Conservation (phyloP, 1,140 invertebrate genomes). For the Eupeodes corollae region DNA sequence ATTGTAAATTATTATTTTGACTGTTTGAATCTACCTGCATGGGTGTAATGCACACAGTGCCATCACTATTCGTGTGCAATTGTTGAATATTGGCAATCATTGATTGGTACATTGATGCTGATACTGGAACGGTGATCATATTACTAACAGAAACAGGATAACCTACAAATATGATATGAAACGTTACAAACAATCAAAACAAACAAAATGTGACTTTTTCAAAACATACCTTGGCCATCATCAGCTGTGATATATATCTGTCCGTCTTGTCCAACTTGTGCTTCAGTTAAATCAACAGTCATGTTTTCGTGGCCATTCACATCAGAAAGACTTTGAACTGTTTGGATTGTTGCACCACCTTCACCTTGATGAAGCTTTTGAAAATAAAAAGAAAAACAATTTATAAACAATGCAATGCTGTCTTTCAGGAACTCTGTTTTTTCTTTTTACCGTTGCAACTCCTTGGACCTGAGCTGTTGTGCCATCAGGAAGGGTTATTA, state of each 20-base stretch:
- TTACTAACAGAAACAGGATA: constrained; percentile 82
- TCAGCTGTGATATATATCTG: constrained; percentile 91
- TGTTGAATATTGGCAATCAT: constrained; percentile 86
- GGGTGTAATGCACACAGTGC: constrained; percentile 68
- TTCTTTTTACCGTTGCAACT: constrained; percentile 58
- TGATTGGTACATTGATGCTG: constrained; percentile 90
- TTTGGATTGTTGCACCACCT: constrained; percentile 55
- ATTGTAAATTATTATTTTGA: constrained; percentile 11
- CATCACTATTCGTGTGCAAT: constrained; percentile 59
- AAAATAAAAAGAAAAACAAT: not conserved
- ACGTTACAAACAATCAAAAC: not conserved
- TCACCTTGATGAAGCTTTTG: constrained; percentile 69
- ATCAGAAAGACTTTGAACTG: constrained; percentile 54
- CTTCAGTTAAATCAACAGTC: constrained; percentile 78
- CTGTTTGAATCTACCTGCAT: constrained; percentile 53
- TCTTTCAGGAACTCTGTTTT: not conserved
- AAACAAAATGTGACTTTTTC: not conserved
- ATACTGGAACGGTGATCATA: constrained; percentile 90
- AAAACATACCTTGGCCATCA: constrained; percentile 70
- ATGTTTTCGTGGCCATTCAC: constrained; percentile 56
- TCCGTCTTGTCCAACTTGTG: constrained; percentile 77
- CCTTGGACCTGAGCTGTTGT: constrained; percentile 89
- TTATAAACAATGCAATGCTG: not conserved
- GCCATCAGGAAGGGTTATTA: constrained; percentile 90
- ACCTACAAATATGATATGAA: constrained; percentile 39